Percentiles rank a stretch among this genome's conserved stretches.
phyloP scores from a whole-genome alignment of 2,113 vertebrate genomes.

The Salvator merianae region DNA sequence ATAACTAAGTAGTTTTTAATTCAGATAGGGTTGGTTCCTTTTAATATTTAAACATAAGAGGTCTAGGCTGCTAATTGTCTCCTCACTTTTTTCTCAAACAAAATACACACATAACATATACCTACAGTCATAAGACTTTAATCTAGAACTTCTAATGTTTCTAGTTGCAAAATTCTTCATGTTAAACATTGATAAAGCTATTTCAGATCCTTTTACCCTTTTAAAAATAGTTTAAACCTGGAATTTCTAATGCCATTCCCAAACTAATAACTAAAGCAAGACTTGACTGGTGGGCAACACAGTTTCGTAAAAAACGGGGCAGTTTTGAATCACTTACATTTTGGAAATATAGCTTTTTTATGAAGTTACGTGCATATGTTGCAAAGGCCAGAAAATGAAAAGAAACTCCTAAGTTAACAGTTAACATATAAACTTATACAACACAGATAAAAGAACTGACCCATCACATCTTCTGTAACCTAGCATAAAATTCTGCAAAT shows the following conservation, averaged over 20 bases:
- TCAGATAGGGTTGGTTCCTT: conserved; percentile 50
- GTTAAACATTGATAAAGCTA: conserved; percentile 52
- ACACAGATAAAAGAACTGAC: neutral
- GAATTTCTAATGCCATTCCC: neutral
- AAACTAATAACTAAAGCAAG: neutral
- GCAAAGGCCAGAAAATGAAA: neutral
- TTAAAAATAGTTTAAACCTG: neutral
- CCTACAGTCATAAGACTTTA: conserved; percentile 45
- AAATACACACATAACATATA: conserved; percentile 55
- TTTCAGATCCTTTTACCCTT: conserved; percentile 47
- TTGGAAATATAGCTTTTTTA: neutral
- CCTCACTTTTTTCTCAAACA: conserved; percentile 66
- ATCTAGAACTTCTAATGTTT: conserved; percentile 62
- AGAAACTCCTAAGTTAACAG: neutral
- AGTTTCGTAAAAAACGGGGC: neutral
- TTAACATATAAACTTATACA: neutral
- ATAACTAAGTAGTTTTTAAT: conserved; percentile 70
- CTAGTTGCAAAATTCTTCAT: conserved; percentile 44
- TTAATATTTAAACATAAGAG: conserved; percentile 52
- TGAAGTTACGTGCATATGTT: no score
- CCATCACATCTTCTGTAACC: neutral
- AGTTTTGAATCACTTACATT: neutral
- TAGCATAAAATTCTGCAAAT: neutral
- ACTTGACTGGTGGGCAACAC: neutral
- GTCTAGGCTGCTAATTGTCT: conserved; percentile 64